A percentile compares a stretch with the other conserved stretches of the same genome.
Evolutionary conservation across 1,140 invertebrate genomes (phyloP).

Genomic region (Hypothenemus hampei): DNA sequence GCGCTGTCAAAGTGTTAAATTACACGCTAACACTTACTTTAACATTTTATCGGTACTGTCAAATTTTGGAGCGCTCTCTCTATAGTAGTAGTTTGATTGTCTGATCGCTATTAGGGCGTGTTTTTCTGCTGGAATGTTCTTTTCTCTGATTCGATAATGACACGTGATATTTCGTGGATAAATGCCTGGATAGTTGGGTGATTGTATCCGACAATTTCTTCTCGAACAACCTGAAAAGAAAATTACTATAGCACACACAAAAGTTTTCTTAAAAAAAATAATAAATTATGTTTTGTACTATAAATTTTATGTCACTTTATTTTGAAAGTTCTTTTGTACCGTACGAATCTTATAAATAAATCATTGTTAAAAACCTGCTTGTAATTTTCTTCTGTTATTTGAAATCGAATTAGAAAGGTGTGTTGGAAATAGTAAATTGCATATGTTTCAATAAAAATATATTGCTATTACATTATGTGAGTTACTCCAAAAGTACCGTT

Average conservation of each 20-base stretch:
- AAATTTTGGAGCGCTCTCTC: conserved; percentile 65
- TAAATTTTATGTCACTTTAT: not conserved
- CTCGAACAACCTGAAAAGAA: conserved; percentile 52
- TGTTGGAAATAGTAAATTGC: too few relatives aligned
- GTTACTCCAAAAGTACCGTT: too few relatives aligned
- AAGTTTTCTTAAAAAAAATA: not conserved
- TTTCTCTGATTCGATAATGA: conserved; percentile 55
- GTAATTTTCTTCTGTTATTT: too few relatives aligned
- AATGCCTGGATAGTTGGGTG: conserved; percentile 80
- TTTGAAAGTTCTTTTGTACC: too few relatives aligned
- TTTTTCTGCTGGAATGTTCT: conserved; percentile 60
- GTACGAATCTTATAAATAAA: too few relatives aligned
- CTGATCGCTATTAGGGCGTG: conserved; percentile 67
- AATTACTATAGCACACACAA: not conserved
- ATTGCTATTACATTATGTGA: too few relatives aligned
- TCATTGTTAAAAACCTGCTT: too few relatives aligned
- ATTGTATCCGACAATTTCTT: conserved; percentile 58
- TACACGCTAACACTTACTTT: conserved; percentile 51
- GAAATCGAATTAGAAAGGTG: too few relatives aligned
- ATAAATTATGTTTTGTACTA: not conserved
- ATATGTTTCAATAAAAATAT: too few relatives aligned
- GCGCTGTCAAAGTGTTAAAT: not conserved
- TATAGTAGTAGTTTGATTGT: conserved; percentile 66
- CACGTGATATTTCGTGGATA: conserved; percentile 82
- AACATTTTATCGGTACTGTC: conserved; percentile 68